Evolutionary conservation across 1,140 invertebrate genomes (phyloP).

Genomic region (Papilio machaon): DNA sequence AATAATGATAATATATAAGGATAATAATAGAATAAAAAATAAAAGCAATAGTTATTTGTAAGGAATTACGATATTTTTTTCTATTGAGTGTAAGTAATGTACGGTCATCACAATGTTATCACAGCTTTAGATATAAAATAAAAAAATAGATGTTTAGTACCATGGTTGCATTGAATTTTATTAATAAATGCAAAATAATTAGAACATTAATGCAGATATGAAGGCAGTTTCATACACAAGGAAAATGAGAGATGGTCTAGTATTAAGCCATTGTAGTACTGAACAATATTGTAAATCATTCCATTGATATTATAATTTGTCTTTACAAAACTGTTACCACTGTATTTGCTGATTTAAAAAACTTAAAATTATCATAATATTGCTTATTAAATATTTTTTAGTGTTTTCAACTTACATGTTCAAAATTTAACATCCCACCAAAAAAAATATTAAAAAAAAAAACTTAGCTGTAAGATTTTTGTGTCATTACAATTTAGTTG

Average conservation of each 20-base stretch:
- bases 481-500: conserved; percentile 23
- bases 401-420: conserved; percentile 35
- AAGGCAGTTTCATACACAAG: neutral
- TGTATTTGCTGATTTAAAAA: neutral
- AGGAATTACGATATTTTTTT: neutral
- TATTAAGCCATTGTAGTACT: neutral
- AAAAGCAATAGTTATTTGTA: conserved; percentile 13
- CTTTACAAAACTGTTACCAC: conserved; percentile 25
- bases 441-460: conserved; percentile 39
- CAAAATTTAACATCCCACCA: conserved; percentile 54
- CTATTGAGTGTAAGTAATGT: neutral
- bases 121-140: neutral
- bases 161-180: conserved; percentile 20
- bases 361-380: neutral
- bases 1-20: conserved; percentile 4
- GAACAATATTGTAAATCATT: conserved; percentile 30
- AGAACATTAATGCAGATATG: neutral
- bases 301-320: conserved; percentile 29
- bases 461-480: conserved; percentile 34
- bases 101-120: conserved; percentile 12
- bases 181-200: neutral
- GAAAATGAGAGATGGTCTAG: neutral
- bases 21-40: neutral
- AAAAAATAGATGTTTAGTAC: neutral
- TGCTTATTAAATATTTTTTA: neutral